Evolutionary conservation across 2,888 invertebrate species (phyloP).

Genomic region (Drosophila setosimentum): DNA sequence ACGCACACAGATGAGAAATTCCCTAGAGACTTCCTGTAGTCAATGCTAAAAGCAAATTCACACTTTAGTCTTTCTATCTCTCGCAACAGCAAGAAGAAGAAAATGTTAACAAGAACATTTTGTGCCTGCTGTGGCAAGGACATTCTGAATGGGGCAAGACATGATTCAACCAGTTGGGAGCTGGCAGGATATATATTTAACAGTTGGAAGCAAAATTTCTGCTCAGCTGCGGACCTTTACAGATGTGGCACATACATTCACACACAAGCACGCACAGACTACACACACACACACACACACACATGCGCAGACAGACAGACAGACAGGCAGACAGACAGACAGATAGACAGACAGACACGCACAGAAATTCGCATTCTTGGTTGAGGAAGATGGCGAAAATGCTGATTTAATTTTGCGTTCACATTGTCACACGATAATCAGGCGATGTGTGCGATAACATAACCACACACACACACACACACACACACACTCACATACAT

Average conservation of each 20-base stretch:
- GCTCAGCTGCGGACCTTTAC: conserved; percentile 40
- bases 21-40: neutral
- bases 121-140: conserved; percentile 27
- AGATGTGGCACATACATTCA: conserved; percentile 7
- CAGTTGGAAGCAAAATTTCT: conserved; percentile 47
- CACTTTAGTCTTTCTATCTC: conserved; percentile 2
- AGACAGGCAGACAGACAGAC: neutral
- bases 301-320: neutral
- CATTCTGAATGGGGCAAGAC: conserved; percentile 15
- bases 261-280: conserved; percentile 1
- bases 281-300: conserved; percentile 1
- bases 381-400: conserved; percentile 56
- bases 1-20: neutral
- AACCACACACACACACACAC: conserved; percentile 13
- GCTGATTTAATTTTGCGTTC: conserved; percentile 77
- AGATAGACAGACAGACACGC: neutral
- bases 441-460: conserved; percentile 57
- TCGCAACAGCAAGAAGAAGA: neutral
- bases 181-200: conserved; percentile 45
- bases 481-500: conserved; percentile 5
- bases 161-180: conserved; percentile 10
- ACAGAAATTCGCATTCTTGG: conserved; percentile 32
- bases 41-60: conserved; percentile 10
- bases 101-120: conserved; percentile 9
- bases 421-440: conserved; percentile 79